Evolutionary conservation across 2,888 invertebrate genomes (phyloP), one percentile per base, ranked within the genome.

Genomic region (Arrhopalites spinosus): DNA sequence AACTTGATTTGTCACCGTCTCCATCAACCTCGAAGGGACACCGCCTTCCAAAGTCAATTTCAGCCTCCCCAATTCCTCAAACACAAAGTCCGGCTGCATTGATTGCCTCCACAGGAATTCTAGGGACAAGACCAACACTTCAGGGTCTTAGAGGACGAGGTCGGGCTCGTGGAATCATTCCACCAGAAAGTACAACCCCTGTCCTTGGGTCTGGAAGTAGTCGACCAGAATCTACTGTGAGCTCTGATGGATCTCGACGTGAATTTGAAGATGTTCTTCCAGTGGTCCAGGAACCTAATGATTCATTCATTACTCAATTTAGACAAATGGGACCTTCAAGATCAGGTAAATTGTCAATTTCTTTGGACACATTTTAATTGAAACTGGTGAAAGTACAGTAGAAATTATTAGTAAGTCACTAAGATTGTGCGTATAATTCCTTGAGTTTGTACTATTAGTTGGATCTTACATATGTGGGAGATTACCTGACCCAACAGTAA

Each of bases 251-350:
- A 27, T 1, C 59, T 11, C 27, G 20, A 5, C 59, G 59, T 7
- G 11, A 59, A 25, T 20, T 59, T 25, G 59, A 59, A 59, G 59
- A 59, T 27, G 59, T 59, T 59, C 25, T 59, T 25, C 59, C 59
- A 2, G 13, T 15, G 11, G 59, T 59, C 2, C 8, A 11, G 3
- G 59, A 59, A 13, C 13, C 25, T 2, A 25, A 27, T 25, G 59
- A 59, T 27, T 59, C 59, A 13, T 59, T 59, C 25, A 59, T 59
- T 59, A 27, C 25, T 7, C 20, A 59, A 27, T 59, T 59, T 59
- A 23, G 59, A 59, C 23, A 59, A 59, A 23, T 59, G 25, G 59
- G 59, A 1, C 59, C 23, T 27, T 8, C 8, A 8, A 59, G 59
- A 23, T 59, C 27, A 25, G 59, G 59, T 27, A 59, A 5, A 3